phyloP scores from a whole-genome alignment of 2,888 invertebrate species.

The Agrenia bidenticulata region DNA sequence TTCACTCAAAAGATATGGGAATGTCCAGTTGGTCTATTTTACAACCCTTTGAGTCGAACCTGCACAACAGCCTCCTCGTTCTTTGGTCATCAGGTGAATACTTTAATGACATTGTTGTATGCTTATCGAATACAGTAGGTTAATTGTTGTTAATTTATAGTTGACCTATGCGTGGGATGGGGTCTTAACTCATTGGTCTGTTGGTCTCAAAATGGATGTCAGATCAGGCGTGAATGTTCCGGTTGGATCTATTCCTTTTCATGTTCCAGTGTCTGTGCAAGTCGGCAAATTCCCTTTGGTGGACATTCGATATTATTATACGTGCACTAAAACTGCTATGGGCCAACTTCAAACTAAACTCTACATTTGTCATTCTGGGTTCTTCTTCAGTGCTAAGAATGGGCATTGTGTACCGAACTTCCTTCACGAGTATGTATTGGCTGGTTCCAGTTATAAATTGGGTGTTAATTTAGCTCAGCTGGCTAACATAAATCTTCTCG shows the following conservation, averaged over 20 bases:
- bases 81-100: conserved; percentile 37
- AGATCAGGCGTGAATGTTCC: conserved; percentile 42
- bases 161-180: conserved; percentile 36
- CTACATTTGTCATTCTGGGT: conserved; percentile 50
- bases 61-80: conserved; percentile 45
- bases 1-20: conserved; percentile 34
- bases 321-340: conserved; percentile 6
- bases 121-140: background rate
- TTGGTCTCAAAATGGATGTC: conserved; percentile 42
- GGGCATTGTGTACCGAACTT: conserved; percentile 45
- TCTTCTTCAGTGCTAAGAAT: conserved; percentile 41
- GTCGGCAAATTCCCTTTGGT: conserved; percentile 41
- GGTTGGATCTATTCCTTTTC: conserved; percentile 44
- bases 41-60: conserved; percentile 35
- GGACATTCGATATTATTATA: conserved; percentile 47
- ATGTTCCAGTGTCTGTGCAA: conserved; percentile 32
- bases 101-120: too few species aligned
- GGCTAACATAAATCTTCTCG: conserved; percentile 25
- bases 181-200: conserved; percentile 38
- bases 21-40: conserved; percentile 45
- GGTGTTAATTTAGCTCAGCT: conserved; percentile 39
- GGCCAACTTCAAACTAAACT: conserved; percentile 31
- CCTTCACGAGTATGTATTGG: conserved; percentile 43
- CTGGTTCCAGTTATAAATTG: conserved; percentile 42
- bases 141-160: conserved; percentile 10